These are phyloP conservation scores for Nyctalus aviator DNA, from an alignment of 2,797 vertebrate genomes.

Conservation along the genomic window DNA sequence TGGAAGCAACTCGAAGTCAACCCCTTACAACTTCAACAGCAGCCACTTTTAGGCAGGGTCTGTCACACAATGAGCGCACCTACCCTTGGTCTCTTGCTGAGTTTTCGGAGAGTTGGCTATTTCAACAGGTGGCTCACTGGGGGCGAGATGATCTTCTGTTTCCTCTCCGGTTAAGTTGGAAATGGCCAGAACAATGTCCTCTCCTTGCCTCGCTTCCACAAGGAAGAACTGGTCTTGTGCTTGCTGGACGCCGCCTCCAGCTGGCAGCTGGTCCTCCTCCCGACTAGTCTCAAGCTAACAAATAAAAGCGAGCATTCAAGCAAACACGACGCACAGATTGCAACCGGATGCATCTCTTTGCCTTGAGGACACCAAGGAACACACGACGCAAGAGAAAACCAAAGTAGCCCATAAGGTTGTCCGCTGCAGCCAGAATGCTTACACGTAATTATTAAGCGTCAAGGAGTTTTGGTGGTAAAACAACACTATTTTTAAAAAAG, in stretches of 20 bases:
- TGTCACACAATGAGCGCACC: neutral
- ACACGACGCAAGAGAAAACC: neutral
- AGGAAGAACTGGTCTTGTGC: neutral
- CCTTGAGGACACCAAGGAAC: neutral
- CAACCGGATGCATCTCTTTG: neutral
- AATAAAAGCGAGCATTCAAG: neutral
- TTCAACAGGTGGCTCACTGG: neutral
- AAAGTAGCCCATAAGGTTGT: neutral
- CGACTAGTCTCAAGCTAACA: constrained; percentile 59
- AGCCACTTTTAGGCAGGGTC: rapidly evolving
- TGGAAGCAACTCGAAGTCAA: neutral
- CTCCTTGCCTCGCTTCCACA: neutral
- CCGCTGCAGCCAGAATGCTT: neutral
- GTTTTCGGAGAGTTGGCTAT: neutral
- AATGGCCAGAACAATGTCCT: constrained; percentile 47
- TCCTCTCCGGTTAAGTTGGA: neutral
- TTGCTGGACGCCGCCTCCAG: neutral
- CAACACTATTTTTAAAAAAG: neutral
- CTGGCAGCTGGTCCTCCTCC: constrained; percentile 51
- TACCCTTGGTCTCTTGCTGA: neutral
- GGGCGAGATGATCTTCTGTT: neutral
- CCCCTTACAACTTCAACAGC: neutral
- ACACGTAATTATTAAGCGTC: neutral
- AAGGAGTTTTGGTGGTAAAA: neutral
- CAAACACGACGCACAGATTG: neutral